Evolutionary conservation across 2,113 vertebrate species (phyloP).

Genomic region (Micromys minutus): DNA sequence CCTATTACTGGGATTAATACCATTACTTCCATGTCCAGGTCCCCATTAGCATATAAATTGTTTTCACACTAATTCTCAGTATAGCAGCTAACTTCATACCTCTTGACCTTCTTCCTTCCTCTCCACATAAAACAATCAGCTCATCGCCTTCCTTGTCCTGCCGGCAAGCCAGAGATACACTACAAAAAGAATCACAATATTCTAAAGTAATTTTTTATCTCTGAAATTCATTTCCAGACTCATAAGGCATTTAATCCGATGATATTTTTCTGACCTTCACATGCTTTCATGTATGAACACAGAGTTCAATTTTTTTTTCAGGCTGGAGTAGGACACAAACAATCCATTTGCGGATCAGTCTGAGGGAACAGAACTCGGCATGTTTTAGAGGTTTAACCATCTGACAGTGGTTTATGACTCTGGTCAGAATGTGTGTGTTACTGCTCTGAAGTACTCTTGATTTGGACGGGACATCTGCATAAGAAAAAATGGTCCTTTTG

Average conservation of each 20-base stretch:
- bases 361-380: slow-evolving; percentile 13
- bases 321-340: not conserved
- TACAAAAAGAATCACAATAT: not conserved
- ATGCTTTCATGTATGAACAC: slow-evolving; percentile 26
- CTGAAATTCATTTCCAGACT: slow-evolving; percentile 32
- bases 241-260: slow-evolving; percentile 24
- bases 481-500: not conserved
- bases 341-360: not conserved
- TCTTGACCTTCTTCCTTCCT: not conserved
- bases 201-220: not conserved
- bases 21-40: too few relatives aligned
- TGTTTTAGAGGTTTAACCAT: not conserved
- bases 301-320: not conserved
- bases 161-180: not conserved
- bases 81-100: not conserved
- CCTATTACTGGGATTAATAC: not conserved
- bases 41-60: not conserved
- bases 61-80: slow-evolving; percentile 2
- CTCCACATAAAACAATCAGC: not conserved
- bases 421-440: not conserved
- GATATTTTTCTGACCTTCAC: slow-evolving; percentile 45
- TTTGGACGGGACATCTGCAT: slow-evolving; percentile 16
- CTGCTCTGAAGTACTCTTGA: not conserved
- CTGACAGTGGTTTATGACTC: not conserved
- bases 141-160: not conserved